Base-by-base conservation (phyloP, 2,888 invertebrate genomes). In the Orchesellides sinensis region DNA sequence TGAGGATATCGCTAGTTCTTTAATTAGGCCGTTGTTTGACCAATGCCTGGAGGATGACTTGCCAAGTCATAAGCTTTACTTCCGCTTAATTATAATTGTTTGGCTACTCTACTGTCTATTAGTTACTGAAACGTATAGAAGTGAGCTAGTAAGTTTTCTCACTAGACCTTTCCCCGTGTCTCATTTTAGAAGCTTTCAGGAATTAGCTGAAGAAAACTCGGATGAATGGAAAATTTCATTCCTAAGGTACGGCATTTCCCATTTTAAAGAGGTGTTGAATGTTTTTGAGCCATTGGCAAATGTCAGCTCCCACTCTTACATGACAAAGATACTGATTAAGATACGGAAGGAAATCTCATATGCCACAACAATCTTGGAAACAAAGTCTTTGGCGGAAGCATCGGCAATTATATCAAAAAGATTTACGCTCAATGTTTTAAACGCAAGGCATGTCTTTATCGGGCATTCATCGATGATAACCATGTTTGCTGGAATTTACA, bases 41-140 rank as follows among this genome's bases (percentile, higher is more conserved):
- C 68, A 68, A 49, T 52, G 52, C 12, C 21, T 66, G 4, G 49
- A 68, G 27, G 32, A 68, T 17, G 10, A 21, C 5, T 19, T 52
- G 8, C 29, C 47, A 2, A 23, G 47, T 19, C 17, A 29, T 1
- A 21, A 23, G 12, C 14, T 29, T 0, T 68, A 68, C 32, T 68
- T 52, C 19, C n/a, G 68, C 29, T 4, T 49, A 6, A 68, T 68
- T 52, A n/a, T 68, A 1, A 52, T 21, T 12, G 68, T 68, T 27
- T 68, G 68, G 68, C 32, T 68, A 23, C 29, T 68, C 10, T 68
- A 68, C 29, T 68, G 68, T n/a, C 21, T 68, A 1, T n/a, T 68
- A 0, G 27, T 68, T 52, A 29, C 29, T 2, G 68, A 68, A 19
- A 68, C 68, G 1, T 68, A 68, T 49, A 27, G 68, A 5, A 32